phyloP scores from a whole-genome alignment of 2,888 invertebrate genomes.

The Amiota communis region DNA sequence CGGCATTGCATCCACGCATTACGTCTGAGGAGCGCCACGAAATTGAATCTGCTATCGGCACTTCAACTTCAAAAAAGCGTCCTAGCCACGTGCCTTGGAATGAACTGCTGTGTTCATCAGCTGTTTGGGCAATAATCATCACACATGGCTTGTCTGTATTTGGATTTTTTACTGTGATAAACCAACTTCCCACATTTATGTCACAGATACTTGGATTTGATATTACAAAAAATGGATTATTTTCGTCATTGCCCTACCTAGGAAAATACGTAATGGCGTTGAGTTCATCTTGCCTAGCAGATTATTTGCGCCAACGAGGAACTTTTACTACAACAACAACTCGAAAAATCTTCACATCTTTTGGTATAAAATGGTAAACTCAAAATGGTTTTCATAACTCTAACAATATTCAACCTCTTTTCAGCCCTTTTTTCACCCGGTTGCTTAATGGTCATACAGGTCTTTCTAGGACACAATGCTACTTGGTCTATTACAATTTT shows the following conservation, averaged over 20 bases:
- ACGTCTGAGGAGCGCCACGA: conserved; percentile 80
- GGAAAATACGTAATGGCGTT: conserved; percentile 89
- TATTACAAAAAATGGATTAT: conserved; percentile 87
- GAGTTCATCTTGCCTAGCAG: conserved; percentile 82
- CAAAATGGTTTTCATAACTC: background rate
- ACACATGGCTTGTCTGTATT: conserved; percentile 89
- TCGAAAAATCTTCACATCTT: conserved; percentile 80
- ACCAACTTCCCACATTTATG: conserved; percentile 90
- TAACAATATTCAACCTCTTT: conserved; percentile 32
- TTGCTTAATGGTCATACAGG: conserved; percentile 83
- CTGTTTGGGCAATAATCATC: conserved; percentile 90
- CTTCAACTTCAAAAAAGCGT: conserved; percentile 76
- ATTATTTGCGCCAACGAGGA: conserved; percentile 80
- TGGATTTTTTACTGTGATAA: conserved; percentile 90
- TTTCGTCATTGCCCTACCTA: conserved; percentile 89
- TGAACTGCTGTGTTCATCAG: conserved; percentile 79
- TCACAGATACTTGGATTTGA: conserved; percentile 84
- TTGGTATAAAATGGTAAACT: conserved; percentile 73
- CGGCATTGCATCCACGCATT: conserved; percentile 87
- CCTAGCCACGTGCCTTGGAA: conserved; percentile 84
- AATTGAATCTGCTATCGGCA: conserved; percentile 83
- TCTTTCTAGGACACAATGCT: conserved; percentile 81
- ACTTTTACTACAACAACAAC: conserved; percentile 83
- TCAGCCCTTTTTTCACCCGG: conserved; percentile 79
- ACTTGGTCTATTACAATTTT: conserved; percentile 85